phyloP scores from a whole-genome alignment of 2,797 vertebrate genomes.

The Stomatorhinus walkeri region DNA sequence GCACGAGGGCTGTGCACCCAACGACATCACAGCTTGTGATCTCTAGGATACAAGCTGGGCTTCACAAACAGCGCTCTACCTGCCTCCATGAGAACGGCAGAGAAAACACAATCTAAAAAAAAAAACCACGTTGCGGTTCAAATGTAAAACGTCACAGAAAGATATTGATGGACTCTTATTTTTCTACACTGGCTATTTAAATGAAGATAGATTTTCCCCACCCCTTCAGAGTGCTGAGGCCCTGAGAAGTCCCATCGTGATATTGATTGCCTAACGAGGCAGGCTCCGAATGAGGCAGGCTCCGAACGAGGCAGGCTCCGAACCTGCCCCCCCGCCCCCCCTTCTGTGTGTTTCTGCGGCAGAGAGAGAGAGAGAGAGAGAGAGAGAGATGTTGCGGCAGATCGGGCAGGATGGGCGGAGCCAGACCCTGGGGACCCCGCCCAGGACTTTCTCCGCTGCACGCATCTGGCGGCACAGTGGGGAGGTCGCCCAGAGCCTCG shows the following conservation, averaged over 20 bases:
- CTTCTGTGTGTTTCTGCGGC: neutral
- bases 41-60: neutral
- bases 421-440: neutral
- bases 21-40: neutral
- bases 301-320: neutral
- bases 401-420: neutral
- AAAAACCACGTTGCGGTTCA: neutral
- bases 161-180: neutral
- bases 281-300: neutral
- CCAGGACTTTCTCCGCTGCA: neutral
- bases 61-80: neutral
- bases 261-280: constrained; percentile 14
- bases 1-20: neutral
- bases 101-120: neutral
- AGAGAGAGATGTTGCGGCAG: too few species aligned
- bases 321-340: neutral
- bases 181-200: neutral
- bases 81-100: neutral
- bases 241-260: constrained; percentile 11
- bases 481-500: neutral
- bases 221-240: neutral
- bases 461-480: neutral
- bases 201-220: neutral
- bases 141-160: constrained; percentile 3
- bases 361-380: neutral